Evolutionary conservation across 2,888 invertebrate species (phyloP).

Genomic region (Zaprionus bogoriensis): DNA sequence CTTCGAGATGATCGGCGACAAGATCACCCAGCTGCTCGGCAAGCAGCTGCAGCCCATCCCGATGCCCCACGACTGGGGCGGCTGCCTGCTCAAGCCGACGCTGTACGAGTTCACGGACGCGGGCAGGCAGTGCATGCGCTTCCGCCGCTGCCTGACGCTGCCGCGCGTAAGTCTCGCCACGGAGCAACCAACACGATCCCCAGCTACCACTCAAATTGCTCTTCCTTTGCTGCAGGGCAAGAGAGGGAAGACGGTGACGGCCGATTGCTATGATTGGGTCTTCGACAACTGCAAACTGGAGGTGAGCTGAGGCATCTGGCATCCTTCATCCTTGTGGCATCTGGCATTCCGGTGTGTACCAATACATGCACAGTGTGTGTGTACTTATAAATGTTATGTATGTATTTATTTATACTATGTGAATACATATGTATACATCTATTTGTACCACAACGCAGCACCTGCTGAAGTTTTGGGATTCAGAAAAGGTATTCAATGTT

Average conservation of each 20-base stretch:
- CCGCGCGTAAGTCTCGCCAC: conserved; percentile 35
- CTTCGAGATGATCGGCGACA: conserved; percentile 1
- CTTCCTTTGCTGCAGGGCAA: too few relatives aligned
- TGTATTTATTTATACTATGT: too few relatives aligned
- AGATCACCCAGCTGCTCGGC: conserved; percentile 64
- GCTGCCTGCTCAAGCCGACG: conserved; percentile 91
- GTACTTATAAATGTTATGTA: too few relatives aligned
- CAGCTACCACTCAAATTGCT: too few relatives aligned
- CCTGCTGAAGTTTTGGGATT: too few relatives aligned
- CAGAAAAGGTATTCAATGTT: too few relatives aligned
- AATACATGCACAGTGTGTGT: too few relatives aligned
- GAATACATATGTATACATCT: too few relatives aligned
- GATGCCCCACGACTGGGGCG: conserved; percentile 94
- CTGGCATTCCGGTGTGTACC: too few relatives aligned
- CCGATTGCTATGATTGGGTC: conserved; percentile 48
- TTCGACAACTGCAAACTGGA: conserved; percentile 28
- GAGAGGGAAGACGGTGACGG: conserved; percentile 21
- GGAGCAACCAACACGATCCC: too few relatives aligned
- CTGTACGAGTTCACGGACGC: conserved; percentile 92
- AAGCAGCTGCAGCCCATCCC: conserved; percentile 83
- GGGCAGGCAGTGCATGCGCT: conserved; percentile 32
- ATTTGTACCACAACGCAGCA: too few relatives aligned
- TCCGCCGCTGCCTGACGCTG: conserved; percentile 47
- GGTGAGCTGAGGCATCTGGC: background rate
- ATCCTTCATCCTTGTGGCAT: too few relatives aligned